These are phyloP conservation scores for Dicaeum eximium DNA, from an alignment of 2,113 vertebrate genomes.

Conservation along the genomic window DNA sequence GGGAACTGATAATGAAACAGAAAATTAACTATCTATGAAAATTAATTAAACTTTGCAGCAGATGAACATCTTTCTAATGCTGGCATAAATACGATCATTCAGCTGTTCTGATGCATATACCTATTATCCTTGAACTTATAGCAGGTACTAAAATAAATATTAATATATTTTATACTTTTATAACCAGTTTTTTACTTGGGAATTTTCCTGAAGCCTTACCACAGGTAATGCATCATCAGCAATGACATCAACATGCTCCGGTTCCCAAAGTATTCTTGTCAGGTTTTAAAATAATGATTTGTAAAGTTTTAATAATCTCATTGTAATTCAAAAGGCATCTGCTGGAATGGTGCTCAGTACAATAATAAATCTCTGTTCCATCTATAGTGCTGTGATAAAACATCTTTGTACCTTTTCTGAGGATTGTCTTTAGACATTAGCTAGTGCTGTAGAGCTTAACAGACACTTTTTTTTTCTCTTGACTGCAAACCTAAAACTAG, in stretches of 20 bases:
- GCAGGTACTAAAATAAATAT: slow-evolving; percentile 69
- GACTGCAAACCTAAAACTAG: slow-evolving; percentile 52
- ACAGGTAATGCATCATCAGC: slow-evolving; percentile 66
- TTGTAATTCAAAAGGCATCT: slow-evolving; percentile 73
- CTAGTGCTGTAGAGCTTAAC: slow-evolving; percentile 49
- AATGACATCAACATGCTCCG: slow-evolving; percentile 52
- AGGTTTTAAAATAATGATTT: slow-evolving; percentile 72
- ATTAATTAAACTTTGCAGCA: slow-evolving; percentile 66
- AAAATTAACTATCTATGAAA: slow-evolving; percentile 69
- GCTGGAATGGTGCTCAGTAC: slow-evolving; percentile 58
- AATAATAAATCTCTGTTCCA: slow-evolving; percentile 67
- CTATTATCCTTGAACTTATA: slow-evolving; percentile 60
- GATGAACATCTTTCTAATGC: slow-evolving; percentile 27
- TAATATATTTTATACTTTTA: slow-evolving; percentile 69
- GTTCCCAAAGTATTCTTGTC: slow-evolving; percentile 67
- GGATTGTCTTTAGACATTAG: slow-evolving; percentile 68
- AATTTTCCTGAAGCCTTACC: slow-evolving; percentile 68
- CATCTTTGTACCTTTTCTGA: slow-evolving; percentile 58
- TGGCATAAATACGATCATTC: slow-evolving; percentile 31
- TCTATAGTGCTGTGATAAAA: slow-evolving; percentile 64
- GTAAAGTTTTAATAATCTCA: slow-evolving; percentile 78
- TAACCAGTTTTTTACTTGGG: slow-evolving; percentile 67
- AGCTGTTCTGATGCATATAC: slow-evolving; percentile 36
- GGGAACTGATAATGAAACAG: slow-evolving; percentile 61
- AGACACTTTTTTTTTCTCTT: slow-evolving; percentile 45